Base-by-base conservation (phyloP, 2,797 vertebrate species). In the Pantherophis vulpinus region DNA sequence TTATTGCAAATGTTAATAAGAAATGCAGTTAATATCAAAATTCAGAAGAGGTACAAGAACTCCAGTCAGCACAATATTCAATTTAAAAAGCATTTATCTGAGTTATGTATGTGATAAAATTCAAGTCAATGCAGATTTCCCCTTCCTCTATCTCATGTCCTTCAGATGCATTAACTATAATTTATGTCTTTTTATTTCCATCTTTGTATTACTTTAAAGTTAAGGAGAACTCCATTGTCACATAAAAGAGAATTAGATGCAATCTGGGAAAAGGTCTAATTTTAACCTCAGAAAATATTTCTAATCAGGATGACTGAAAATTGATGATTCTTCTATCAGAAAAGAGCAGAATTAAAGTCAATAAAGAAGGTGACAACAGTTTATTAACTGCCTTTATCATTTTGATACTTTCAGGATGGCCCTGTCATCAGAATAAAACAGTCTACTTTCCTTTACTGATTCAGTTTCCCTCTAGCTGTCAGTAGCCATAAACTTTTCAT, bases 241-340 rank as follows among this genome's bases (percentile, higher is more conserved):
- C 29, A 88, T 94, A 86, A 90, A 94, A 91, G 23, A 94, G 61
- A 91, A 93, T 37, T 47, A 83, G 4, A 94, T 94, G 4, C 0
- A 94, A 92, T 6, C 18, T 94, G 5, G 11, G 54, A 91, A 5
- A 9, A 1, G 63, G 66, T 58, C 0, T 91, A 95, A 88, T 89
- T 95, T 94, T 89, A 94, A 86, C 95, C 87, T 54, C 8, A 96
- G 51, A 23, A 94, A 93, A 91, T 93, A 94, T 60, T 94, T 95
- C 51, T 93, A 92, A 93, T 93, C 4, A 90, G 42, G 25, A 11
- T 1, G 0, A 88, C 95, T 95, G 25, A 93, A 96, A 97, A 93
- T 0, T 1, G 10, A 59, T 58, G 90, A 13, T 42, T 93, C 11
- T 93, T 96, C 83, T 91, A 23, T 89, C 66, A 91, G 58, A 87